Evolutionary conservation across 2,113 vertebrate genomes (phyloP).

Genomic region (Ptyas mucosa): DNA sequence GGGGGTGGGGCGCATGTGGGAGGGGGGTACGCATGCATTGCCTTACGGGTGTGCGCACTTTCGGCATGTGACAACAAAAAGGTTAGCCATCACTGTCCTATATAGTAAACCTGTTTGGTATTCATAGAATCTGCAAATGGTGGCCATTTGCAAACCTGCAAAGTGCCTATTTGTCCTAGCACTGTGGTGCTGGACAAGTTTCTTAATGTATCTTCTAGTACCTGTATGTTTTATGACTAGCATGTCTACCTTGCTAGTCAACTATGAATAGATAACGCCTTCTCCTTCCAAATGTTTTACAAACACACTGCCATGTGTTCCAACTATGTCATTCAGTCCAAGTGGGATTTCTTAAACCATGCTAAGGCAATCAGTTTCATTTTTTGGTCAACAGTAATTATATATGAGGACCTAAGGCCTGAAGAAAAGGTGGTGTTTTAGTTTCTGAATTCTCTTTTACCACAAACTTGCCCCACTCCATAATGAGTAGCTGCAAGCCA

Average conservation of each 20-base stretch:
- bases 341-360: background rate
- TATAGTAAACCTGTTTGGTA: background rate
- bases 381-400: background rate
- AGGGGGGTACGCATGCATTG: too few species aligned
- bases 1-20: too few species aligned
- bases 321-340: background rate
- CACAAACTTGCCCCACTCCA: background rate
- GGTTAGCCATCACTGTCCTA: background rate
- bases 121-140: background rate
- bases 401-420: background rate
- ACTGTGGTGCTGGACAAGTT: background rate
- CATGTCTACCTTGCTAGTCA: background rate
- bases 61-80: too few species aligned
- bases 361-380: background rate
- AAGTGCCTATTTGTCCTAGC: background rate
- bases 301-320: background rate
- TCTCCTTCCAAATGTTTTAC: background rate
- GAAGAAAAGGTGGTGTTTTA: background rate
- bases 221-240: background rate
- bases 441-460: background rate
- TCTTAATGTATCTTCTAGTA: background rate
- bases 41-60: too few species aligned
- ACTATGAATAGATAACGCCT: background rate
- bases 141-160: background rate
- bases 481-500: background rate